phyloP scores from a whole-genome alignment of 2,113 vertebrate species.

The Oreochromis aureus region DNA sequence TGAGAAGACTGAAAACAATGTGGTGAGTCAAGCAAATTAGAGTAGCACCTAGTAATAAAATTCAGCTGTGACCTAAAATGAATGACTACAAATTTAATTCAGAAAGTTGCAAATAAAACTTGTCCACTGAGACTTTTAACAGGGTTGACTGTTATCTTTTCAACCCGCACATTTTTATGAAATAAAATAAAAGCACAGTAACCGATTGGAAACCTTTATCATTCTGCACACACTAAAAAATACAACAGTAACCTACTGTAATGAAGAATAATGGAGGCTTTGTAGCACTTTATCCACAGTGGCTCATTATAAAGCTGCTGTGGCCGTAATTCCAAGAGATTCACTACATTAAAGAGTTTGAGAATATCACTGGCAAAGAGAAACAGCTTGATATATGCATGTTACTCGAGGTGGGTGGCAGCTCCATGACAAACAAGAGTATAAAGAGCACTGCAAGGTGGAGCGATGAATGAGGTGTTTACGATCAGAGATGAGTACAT shows the following conservation, averaged over 20 bases:
- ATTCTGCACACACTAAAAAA: neutral
- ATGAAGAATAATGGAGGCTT: neutral
- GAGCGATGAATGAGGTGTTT: slow-evolving; percentile 1
- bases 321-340: neutral
- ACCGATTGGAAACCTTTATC: neutral
- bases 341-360: neutral
- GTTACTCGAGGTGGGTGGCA: neutral
- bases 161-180: neutral
- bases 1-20: neutral
- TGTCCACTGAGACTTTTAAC: neutral
- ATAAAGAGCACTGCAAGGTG: neutral
- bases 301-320: neutral
- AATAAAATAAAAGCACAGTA: neutral
- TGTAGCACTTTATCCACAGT: neutral
- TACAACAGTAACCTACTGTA: neutral
- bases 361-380: neutral
- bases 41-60: neutral
- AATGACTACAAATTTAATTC: neutral
- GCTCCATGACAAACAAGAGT: neutral
- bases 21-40: neutral
- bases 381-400: neutral
- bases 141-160: neutral
- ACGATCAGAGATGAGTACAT: slow-evolving; percentile 7
- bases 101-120: neutral
- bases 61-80: neutral